Percentiles rank a stretch among this genome's conserved stretches.
Evolutionary conservation across 1,140 invertebrate genomes (phyloP).

Genomic region (Meteorus sp.): DNA sequence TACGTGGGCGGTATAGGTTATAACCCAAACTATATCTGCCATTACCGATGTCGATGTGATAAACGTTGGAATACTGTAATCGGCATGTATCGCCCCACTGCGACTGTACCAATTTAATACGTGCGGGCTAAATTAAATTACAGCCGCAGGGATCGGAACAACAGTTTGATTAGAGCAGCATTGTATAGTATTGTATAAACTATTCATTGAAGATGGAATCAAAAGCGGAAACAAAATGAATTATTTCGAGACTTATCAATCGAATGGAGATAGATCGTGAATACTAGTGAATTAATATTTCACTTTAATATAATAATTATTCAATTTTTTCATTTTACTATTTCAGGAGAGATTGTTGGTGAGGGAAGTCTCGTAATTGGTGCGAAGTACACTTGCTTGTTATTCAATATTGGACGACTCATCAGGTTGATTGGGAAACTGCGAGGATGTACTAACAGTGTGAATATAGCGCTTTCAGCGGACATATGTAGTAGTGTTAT

Average conservation of each 20-base stretch:
- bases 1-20: too few relatives aligned
- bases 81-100: constrained; percentile 4
- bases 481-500: too few relatives aligned
- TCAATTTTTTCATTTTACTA: background rate
- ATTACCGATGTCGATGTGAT: constrained; percentile 1
- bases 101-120: background rate
- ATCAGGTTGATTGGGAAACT: constrained; percentile 6
- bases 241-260: too few relatives aligned
- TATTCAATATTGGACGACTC: constrained; percentile 16
- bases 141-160: background rate
- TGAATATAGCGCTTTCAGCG: too few relatives aligned
- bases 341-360: too few relatives aligned
- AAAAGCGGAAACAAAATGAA: too few relatives aligned
- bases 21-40: background rate
- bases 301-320: background rate
- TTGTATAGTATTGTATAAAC: background rate
- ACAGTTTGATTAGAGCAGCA: background rate
- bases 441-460: background rate
- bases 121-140: constrained; percentile 7
- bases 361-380: too few relatives aligned
- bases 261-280: too few relatives aligned
- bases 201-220: background rate
- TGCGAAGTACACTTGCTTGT: background rate
- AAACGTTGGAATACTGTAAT: constrained; percentile 1
- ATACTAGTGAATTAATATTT: too few relatives aligned